A percentile compares a stretch with the other conserved stretches of the same genome.
Conservation (phyloP, 2,797 vertebrate species). For the Hoplostethus atlanticus region DNA sequence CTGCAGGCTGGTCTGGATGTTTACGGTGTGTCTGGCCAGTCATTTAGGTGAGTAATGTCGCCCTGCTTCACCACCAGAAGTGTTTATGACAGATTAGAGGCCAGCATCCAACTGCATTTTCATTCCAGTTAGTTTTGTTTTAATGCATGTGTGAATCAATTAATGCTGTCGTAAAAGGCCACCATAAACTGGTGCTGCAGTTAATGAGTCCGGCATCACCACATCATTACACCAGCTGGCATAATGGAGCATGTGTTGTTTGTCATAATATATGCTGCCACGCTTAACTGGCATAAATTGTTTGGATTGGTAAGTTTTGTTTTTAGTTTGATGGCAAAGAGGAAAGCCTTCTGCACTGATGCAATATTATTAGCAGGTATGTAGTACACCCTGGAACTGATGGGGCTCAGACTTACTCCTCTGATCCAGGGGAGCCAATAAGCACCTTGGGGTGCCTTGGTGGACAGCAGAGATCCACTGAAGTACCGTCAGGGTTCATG, state of each 20-base stretch:
- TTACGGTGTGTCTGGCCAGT: slow-evolving; percentile 56
- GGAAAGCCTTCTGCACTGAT: neutral
- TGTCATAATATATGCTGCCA: slow-evolving; percentile 98
- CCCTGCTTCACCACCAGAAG: slow-evolving; percentile 72
- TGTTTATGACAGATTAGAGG: slow-evolving; percentile 89
- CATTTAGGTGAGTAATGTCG: slow-evolving; percentile 68
- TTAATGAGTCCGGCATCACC: slow-evolving; percentile 99
- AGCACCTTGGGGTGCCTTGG: neutral
- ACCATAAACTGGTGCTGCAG: slow-evolving; percentile 97
- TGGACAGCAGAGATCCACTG: too few species aligned
- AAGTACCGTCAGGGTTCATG: too few species aligned
- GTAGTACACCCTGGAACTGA: neutral
- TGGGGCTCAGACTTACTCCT: neutral
- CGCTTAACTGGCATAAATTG: slow-evolving; percentile 95
- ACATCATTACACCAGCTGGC: slow-evolving; percentile 99
- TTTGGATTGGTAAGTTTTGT: slow-evolving; percentile 89
- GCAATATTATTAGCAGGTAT: neutral
- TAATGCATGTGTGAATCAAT: slow-evolving; percentile 99
- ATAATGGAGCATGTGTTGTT: slow-evolving; percentile 98
- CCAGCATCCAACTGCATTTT: slow-evolving; percentile 91
- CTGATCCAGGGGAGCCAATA: neutral
- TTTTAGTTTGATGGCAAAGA: slow-evolving; percentile 61
- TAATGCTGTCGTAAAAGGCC: slow-evolving; percentile 96
- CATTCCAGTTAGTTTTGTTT: slow-evolving; percentile 96
- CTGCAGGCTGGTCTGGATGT: slow-evolving; percentile 47